Evolutionary conservation across 2,888 invertebrate species (phyloP), one percentile per base, ranked within the genome.

Genomic region (Zhuqinia jingwanae): DNA sequence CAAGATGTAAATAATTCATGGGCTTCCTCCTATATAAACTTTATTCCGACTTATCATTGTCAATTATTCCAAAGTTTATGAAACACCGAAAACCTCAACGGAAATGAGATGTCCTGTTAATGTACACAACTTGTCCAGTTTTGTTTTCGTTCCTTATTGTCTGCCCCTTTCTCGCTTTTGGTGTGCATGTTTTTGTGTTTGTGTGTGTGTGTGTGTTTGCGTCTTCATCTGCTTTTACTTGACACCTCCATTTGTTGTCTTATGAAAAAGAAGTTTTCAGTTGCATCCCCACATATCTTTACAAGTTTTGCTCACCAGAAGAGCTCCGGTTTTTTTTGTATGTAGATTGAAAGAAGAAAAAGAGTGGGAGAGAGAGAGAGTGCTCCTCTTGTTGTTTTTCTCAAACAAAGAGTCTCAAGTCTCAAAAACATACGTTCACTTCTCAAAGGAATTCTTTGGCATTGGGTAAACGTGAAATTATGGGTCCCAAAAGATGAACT

Each of bases 401-500:
- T 42, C 68, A 42, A 60, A 60, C 58, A 13, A 58, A 50, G 63
- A 81, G 58, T 47, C 58, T 58, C 65, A 70, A 47, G 70, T 47
- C 70, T 25, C 76, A 76, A 76, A 60, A 83, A 83, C 75, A 76
- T 83, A n/a, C n/a, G 75, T 42, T 65, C 63, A 50, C 76, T 76
- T 60, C 83, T 65, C 83, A n/a, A 22, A 63, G 65, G 83, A 76
- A 63, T 75, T 81, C 60, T 75, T 50, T 63, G 68, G 81, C 81
- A 73, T 81, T 65, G 76, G 76, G 83, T 83, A 83, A 83, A 83
- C 83, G 83, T 83, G 65, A 60, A 83, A 83, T 83, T 83, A 83
- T 83, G 76, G 83, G 63, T 83, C 83, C 83, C 83, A n/a, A 50
- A 75, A 83, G 83, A 83, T 63, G 75, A 76, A 83, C 83, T 83